Base-by-base conservation (phyloP, 2,888 invertebrate genomes). In the Troides helena region DNA sequence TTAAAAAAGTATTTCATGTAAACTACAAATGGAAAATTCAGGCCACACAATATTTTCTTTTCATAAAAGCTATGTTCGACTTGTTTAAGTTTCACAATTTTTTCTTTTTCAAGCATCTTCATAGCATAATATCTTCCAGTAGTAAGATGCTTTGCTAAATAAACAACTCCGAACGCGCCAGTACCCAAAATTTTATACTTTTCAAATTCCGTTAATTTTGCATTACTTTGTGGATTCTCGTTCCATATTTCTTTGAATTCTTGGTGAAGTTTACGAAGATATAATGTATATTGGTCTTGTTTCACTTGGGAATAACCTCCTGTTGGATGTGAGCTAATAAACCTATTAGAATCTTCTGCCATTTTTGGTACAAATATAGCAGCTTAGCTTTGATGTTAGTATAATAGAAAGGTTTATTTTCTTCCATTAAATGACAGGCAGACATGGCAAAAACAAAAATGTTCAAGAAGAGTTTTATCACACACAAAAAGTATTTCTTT, bases 161-260 rank as follows among this genome's bases (percentile, higher is more conserved):
- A 95, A 2, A 99, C 99, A 57, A 96, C 93, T 18, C 99, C 98
- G 85, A 98, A 99, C 0, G 98, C 97, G 4, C 99, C 99, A 0
- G 96, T 95, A 0, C 98, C 98, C 63, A 99, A 87, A 0, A 97
- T 95, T 79, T 95, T 95, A 60, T 95, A 86, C 69, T 95, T 88
- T 68, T 96, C 95, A 81, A 96, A 98, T 80, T 98, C 97, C 14
- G 88, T 80, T 50, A 83, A 8, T 67, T 79, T 82, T 3, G 84
- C 84, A 73, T 83, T 85, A 67, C 75, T 74, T 62, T 80, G 81
- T 0, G 81, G 67, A 53, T 82, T 85, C 53, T 85, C 82, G 67
- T 86, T 87, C 90, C 89, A 92, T 25, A 81, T 73, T 94, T 87
- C 84, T 25, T 85, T 72, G 71, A 92, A 92, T 56, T 90, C 87